Percentiles rank a stretch among this genome's conserved stretches.
phyloP scores from a whole-genome alignment of 2,888 invertebrate genomes.

The Eristalis tenax region DNA sequence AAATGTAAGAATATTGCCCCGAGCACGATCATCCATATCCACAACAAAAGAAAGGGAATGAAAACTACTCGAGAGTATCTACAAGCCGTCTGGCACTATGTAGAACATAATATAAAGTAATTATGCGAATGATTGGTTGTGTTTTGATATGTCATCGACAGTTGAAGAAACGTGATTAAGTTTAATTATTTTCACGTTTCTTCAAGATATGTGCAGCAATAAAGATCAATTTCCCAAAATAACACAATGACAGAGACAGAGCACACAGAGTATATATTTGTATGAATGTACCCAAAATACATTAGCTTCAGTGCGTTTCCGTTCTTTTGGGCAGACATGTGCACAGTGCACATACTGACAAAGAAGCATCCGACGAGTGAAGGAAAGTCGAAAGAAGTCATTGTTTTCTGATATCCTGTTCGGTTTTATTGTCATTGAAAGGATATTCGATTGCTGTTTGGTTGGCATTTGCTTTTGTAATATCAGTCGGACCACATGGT shows the following conservation, averaged over 20 bases:
- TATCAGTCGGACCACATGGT: background rate
- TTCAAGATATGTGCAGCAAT: slow-evolving; percentile 18
- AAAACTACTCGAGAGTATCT: slow-evolving; percentile 36
- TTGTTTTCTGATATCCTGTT: slow-evolving; percentile 53
- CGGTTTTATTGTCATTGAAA: slow-evolving; percentile 11
- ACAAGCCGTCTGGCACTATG: slow-evolving; percentile 18
- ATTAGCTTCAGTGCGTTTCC: background rate
- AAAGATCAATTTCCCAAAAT: slow-evolving; percentile 38
- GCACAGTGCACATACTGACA: slow-evolving; percentile 10
- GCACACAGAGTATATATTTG: background rate
- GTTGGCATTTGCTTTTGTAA: slow-evolving; percentile 16
- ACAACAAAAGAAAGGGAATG: slow-evolving; percentile 16
- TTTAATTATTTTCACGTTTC: slow-evolving; percentile 56
- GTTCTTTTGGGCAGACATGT: slow-evolving; percentile 17
- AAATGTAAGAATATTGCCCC: slow-evolving; percentile 39
- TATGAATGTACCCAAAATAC: background rate
- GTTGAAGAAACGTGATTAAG: slow-evolving; percentile 58
- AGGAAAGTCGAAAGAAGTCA: background rate
- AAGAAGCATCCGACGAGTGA: slow-evolving; percentile 6
- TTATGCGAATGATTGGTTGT: slow-evolving; percentile 65
- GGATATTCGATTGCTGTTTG: slow-evolving; percentile 39
- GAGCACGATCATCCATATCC: slow-evolving; percentile 47
- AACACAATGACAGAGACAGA: slow-evolving; percentile 27
- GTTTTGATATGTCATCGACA: slow-evolving; percentile 60
- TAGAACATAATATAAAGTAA: slow-evolving; percentile 64